Base-by-base conservation (phyloP, 2,113 vertebrate species). In the Toxotes chatareus region DNA sequence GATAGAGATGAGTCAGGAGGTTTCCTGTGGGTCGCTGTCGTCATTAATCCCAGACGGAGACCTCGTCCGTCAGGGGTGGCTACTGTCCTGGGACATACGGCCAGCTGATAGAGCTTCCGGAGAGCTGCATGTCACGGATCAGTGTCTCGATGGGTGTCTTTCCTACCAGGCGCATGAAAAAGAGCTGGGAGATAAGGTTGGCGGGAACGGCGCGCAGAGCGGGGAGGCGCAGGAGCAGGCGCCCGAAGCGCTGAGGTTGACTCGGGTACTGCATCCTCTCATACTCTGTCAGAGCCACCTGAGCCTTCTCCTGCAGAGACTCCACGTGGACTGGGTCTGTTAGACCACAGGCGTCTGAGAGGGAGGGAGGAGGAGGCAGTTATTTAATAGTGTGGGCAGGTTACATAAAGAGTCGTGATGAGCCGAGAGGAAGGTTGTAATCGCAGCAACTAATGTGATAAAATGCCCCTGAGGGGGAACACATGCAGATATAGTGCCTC, bases 91-190 rank as follows among this genome's bases (percentile, higher is more conserved):
- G 88, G 36, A 96, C 96, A 0, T 99, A 98, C 84, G 97, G 97
- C 98, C 97, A 99, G 94, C 96, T 98, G 94, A 99, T 98, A 64
- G 96, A 96, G 89, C 97, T 98, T 63, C 98, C 97, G 0, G 97
- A 98, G 56, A 99, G 97, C 86, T 99, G 96, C 98, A 99, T 99
- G 96, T 99, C 98, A 7, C 98, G 95, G 92, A 99, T 98, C 13
- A 99, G 95, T 0, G 98, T 99, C 94, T 99, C 97, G 1, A 98
- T 98, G 91, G 98, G 97, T 0, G 97, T 99, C 90, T 99, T 99
- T 38, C 97, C 97, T 62, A 99, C 97, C 73, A 99, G 96, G 49
- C 98, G 94, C 97, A 98, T 99, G 93, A 99, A 99, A 91, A 99
- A 99, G 61, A 99, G 96, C 91, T 99, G 97, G 0, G 97, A 98